Base-by-base conservation (phyloP, 2,888 invertebrate species). In the Cephus pygmeus region DNA sequence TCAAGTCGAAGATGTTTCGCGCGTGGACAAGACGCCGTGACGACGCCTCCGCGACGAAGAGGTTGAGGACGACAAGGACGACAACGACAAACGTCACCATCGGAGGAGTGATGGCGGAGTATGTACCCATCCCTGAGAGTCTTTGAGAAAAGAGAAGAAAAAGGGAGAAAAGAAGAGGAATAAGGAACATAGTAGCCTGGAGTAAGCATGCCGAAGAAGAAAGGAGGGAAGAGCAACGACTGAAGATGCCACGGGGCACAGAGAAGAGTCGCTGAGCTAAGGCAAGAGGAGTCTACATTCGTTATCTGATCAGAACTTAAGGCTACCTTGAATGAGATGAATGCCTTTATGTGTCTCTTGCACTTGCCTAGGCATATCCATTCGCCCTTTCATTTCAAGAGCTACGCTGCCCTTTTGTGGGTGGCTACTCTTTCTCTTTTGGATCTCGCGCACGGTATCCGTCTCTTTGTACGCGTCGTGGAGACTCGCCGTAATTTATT, bases 301-400 rank as follows among this genome's bases (percentile, higher is more conserved):
- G 90, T 89, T 90, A 90, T 90, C 90, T 90, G 90, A 90, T 90
- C 90, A 87, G 88, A 90, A 87, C 87, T 89, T 89, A 89, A 89
- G 87, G 88, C 88, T 89, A 87, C 89, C 89, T 90, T 90, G 90
- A 90, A 90, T 89, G 90, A 90, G 90, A 90, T 90, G 90, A 90
- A 90, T 90, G 90, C 89, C 88, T 90, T 88, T 88, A 90, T 88
- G 89, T 89, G 90, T 90, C 89, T 90, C 89, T 89, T 90, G 88
- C 89, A 90, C 90, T 90, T 89, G 88, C 88, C 89, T 90, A 90
- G 88, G 88, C 88, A 88, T 87, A 89, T 89, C 89, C 90, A 89
- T 89, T 88, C 88, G 88, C 87, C 87, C 88, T 90, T 90, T 90
- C 88, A 88, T 88, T 89, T 88, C 88, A 84, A 87, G 87, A 86